Percentiles rank a stretch among this genome's conserved stretches.
These are phyloP conservation scores for Automeris io DNA, from an alignment of 2,888 invertebrate species.

Conservation along the genomic window DNA sequence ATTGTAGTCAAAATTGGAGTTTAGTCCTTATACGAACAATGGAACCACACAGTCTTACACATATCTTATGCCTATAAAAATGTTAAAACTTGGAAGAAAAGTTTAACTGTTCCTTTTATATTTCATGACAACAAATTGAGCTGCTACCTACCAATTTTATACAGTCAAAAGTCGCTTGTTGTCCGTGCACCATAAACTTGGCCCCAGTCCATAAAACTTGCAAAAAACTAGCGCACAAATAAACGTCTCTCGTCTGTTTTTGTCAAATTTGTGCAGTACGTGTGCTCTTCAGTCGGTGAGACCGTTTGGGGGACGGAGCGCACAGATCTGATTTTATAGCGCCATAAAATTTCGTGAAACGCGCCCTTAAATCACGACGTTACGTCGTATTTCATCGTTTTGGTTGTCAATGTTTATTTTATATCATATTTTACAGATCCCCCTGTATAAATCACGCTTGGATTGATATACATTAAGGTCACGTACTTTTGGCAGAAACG, in stretches of 20 bases:
- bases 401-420: conserved; percentile 77
- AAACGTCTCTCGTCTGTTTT: conserved; percentile 73
- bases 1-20: too few species aligned
- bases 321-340: conserved; percentile 72
- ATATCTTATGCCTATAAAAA: too few species aligned
- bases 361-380: conserved; percentile 73
- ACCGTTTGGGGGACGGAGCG: conserved; percentile 26
- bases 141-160: conserved; percentile 40
- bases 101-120: not conserved
- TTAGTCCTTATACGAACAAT: too few species aligned
- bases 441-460: conserved; percentile 67
- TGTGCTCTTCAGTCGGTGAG: conserved; percentile 40
- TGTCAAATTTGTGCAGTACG: conserved; percentile 74
- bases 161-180: conserved; percentile 51
- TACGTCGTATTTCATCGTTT: conserved; percentile 75
- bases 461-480: conserved; percentile 76
- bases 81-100: not conserved
- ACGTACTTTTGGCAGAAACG: conserved; percentile 69
- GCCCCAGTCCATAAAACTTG: conserved; percentile 71
- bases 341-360: conserved; percentile 74
- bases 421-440: conserved; percentile 76
- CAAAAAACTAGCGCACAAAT: conserved; percentile 70
- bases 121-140: conserved; percentile 2
- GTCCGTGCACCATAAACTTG: conserved; percentile 65
- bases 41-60: too few species aligned